Evolutionary conservation across 2,113 vertebrate genomes (phyloP), one percentile per base, ranked within the genome.

Genomic region (Arothron firmamentum): DNA sequence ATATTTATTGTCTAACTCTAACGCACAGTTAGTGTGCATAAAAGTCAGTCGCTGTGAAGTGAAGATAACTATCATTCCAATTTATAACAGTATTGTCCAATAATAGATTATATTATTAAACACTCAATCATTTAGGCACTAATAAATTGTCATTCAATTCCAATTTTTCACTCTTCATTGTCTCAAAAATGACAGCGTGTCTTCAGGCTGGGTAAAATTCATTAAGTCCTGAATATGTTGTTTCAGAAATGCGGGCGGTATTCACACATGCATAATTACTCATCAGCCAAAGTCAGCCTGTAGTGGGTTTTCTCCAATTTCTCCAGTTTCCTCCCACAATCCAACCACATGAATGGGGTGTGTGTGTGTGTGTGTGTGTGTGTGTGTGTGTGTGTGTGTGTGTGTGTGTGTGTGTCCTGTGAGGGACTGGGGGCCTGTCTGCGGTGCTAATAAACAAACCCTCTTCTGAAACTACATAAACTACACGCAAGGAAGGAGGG

Each of bases 381-480:
- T 23, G 3, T 2, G 25, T 38, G 9, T 38, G 34, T 28, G 3
- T 3, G 21, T 3, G 3, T 23, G 21, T 23, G 21, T 23, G 21
- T 38, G 34, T 38, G 34, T 28, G 21, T 23, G 21, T 23, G 3
- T 2, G 25, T 38, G 9, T 38, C 34, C 34, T 11, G 10, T 10
- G 34, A 12, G 9, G 34, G 9, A 38, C 10, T 38, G 34, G 10
- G 25, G 25, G 6, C 25, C 25, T 38, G 74, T 55, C 21, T 64
- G 57, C 6, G 25, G 25, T 28, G n/a, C n/a, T n/a, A n/a, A n/a
- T 88, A 88, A 86, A 84, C 72, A 81, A 84, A 81, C 77, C 79
- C 80, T 87, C 70, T 17, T 51, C 78, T 85, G 77, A 90, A 90
- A 85, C 85, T 62, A 78, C 70, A 81, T 84, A 84, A 87, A 85